Percentiles rank a stretch among this genome's conserved stretches.
Evolutionary conservation across 2,797 vertebrate species (phyloP).

Genomic region (Eulemur rubriventer): DNA sequence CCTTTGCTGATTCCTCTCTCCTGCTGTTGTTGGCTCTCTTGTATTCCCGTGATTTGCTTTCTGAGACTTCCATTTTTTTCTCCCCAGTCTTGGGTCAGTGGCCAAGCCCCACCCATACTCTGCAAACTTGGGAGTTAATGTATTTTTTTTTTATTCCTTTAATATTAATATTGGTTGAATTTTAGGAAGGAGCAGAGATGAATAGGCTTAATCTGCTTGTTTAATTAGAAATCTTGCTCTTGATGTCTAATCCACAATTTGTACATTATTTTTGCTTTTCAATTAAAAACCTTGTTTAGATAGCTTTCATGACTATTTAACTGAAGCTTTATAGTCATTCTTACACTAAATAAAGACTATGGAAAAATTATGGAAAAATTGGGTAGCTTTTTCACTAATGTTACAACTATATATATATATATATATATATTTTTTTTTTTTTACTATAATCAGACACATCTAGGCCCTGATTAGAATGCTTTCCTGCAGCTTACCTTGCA

Average conservation of each 20-base stretch:
- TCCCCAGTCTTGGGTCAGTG: not conserved
- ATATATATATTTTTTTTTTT: not conserved
- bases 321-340: not conserved
- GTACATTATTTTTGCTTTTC: conserved; percentile 48
- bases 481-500: not conserved
- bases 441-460: not conserved
- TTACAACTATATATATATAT: not conserved
- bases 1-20: not conserved
- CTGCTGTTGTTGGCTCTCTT: not conserved
- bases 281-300: conserved; percentile 40
- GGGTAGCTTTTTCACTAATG: not conserved
- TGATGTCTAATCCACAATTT: not conserved
- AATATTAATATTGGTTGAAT: conserved; percentile 44
- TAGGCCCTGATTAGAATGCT: not conserved
- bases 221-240: conserved; percentile 60
- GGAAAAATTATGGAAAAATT: not conserved
- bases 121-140: not conserved
- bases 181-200: conserved; percentile 44
- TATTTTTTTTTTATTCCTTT: conserved; percentile 21
- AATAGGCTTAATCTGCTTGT: conserved; percentile 50
- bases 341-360: not conserved
- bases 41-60: not conserved
- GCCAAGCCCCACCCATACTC: not conserved
- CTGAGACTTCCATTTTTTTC: not conserved
- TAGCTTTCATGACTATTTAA: conserved; percentile 6